Evolutionary conservation across 1,140 invertebrate species (phyloP), one percentile per base, ranked within the genome.

Genomic region (Hyles euphorbiae): DNA sequence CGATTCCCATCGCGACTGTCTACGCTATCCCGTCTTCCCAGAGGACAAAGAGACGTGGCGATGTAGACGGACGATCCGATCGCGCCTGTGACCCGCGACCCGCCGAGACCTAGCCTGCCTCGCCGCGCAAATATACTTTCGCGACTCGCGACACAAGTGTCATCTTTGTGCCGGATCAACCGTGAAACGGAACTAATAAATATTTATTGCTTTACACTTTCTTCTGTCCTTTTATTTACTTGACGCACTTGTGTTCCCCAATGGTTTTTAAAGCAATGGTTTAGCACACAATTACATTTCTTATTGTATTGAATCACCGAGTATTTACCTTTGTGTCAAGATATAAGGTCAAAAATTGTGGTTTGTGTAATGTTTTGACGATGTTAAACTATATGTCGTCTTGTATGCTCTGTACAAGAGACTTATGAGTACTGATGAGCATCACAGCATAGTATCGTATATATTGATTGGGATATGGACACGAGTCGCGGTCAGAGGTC

Each of bases 1-100:
- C 63, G 71, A 76, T 79, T 79, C 77, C 75, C 67, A 60, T 63
- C 67, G 71, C 68, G 68, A 76, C 71, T 80, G 71, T 71, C 66
- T 67, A 63, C 63, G 67, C 67, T 56, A 56, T 78, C 74, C 67
- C 73, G 46, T 64, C 51, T 51, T 59, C 62, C 66, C 61, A 48
- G 58, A 22, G 55, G 79, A 74, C 63, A 56, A 53, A 61, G 65
- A 60, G 66, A 57, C 45, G 51, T 53, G 63, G 54, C 58, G 66
- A 68, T 62, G 60, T 65, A 68, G 63, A 64, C 36, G 36, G 36
- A 40, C 36, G 36, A 40, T 5, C 36, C 5, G 36, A 8, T 5
- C 36, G 36, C 4, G 36, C 36, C 36, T 5, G 36, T 8, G 36
- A 5, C 5, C 60, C 60, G 44, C 58, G 36, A 61, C 60, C 63